These are phyloP conservation scores for Chionodraco myersi DNA, from an alignment of 2,113 vertebrate genomes.

Conservation along the genomic window DNA sequence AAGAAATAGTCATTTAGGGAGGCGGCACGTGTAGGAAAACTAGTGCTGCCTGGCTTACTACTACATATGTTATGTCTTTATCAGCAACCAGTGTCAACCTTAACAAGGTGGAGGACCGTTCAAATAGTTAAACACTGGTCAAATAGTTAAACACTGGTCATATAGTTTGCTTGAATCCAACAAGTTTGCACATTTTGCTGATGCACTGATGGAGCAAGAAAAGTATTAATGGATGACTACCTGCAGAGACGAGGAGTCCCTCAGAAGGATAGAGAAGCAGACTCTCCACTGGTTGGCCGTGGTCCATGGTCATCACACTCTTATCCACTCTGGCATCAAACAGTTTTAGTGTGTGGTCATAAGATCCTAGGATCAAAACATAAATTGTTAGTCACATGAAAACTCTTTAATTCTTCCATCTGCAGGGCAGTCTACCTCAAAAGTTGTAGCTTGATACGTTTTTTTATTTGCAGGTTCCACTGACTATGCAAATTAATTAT, in stretches of 20 bases:
- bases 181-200: not conserved
- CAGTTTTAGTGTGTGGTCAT: conserved; percentile 94
- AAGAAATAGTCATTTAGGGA: too few species aligned
- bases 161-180: not conserved
- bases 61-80: too few species aligned
- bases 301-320: conserved; percentile 92
- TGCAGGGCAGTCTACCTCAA: not conserved
- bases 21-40: not conserved
- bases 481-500: conserved; percentile 4
- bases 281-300: conserved; percentile 95
- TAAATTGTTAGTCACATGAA: conserved; percentile 2
- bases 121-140: not conserved
- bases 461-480: not conserved
- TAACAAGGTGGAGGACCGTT: not conserved
- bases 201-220: not conserved
- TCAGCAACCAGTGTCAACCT: too few species aligned
- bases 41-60: too few species aligned
- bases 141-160: not conserved
- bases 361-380: conserved; percentile 86
- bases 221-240: conserved; percentile 71
- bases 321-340: conserved; percentile 90
- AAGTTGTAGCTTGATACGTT: not conserved
- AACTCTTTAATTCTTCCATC: not conserved
- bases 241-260: conserved; percentile 95
- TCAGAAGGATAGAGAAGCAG: conserved; percentile 96